Conservation (phyloP, 2,797 vertebrate species). For the Crypturellus tataupa region DNA sequence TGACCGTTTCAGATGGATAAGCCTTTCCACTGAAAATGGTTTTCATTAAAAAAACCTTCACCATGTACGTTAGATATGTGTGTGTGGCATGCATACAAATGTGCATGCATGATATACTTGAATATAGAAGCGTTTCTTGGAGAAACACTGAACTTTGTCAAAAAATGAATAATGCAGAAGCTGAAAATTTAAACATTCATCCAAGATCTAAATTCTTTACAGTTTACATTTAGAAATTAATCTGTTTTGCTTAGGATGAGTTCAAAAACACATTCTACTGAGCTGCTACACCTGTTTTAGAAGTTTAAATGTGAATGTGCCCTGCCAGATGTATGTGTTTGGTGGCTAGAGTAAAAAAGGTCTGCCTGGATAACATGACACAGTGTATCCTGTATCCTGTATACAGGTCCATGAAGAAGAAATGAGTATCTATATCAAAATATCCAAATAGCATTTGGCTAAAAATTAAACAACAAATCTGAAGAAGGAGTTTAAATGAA, state of each 20-base stretch:
- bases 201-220: neutral
- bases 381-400: neutral
- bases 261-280: neutral
- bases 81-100: neutral
- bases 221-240: neutral
- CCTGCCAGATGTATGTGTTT: neutral
- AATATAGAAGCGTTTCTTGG: neutral
- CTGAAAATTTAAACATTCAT: neutral
- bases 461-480: neutral
- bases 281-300: neutral
- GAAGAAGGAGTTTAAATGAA: neutral
- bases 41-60: too few relatives aligned
- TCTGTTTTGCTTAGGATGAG: neutral
- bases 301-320: neutral
- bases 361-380: neutral
- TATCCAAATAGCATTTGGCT: neutral
- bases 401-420: neutral
- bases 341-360: neutral
- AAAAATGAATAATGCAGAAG: too few relatives aligned
- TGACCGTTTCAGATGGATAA: neutral
- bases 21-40: neutral
- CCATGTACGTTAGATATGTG: neutral
- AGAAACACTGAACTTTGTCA: too few relatives aligned
- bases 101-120: neutral
- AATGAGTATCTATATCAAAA: neutral